phyloP scores from a whole-genome alignment of 1,140 invertebrate species.

The Hylaeus volcanicus region DNA sequence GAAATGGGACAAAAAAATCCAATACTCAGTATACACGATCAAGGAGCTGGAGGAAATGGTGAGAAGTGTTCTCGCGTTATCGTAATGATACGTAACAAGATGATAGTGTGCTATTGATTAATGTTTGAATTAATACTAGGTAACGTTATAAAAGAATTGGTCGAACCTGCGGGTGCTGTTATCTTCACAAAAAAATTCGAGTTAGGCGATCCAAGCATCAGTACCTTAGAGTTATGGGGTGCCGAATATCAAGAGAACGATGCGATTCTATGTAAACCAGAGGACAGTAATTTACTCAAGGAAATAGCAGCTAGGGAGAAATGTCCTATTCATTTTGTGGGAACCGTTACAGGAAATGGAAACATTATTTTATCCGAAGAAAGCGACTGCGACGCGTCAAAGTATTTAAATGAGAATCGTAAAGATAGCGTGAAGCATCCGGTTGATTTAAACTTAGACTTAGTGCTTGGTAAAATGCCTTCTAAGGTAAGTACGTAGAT shows the following conservation, averaged over 20 bases:
- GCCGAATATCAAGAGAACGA: conserved; percentile 99
- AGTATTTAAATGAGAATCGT: conserved; percentile 71
- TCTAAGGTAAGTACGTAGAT: conserved; percentile 82
- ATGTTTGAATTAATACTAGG: conserved; percentile 78
- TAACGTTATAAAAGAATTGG: conserved; percentile 98
- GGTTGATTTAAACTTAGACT: conserved; percentile 93
- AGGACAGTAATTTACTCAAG: conserved; percentile 85
- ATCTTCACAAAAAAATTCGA: conserved; percentile 94
- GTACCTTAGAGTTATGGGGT: conserved; percentile 96
- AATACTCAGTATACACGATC: conserved; percentile 96
- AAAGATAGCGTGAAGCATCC: conserved; percentile 81
- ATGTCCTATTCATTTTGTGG: conserved; percentile 96
- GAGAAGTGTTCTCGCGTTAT: conserved; percentile 39
- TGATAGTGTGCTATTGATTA: not conserved
- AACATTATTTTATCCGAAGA: conserved; percentile 89
- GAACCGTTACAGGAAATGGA: conserved; percentile 93
- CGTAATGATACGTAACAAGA: not conserved
- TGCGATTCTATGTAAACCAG: conserved; percentile 88
- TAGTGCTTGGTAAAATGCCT: conserved; percentile 94
- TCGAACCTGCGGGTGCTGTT: conserved; percentile 95
- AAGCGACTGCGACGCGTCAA: conserved; percentile 71
- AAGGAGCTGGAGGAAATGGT: conserved; percentile 98
- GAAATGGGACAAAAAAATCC: conserved; percentile 92
- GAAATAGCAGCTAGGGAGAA: conserved; percentile 92
- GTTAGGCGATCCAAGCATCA: conserved; percentile 96